Conservation (phyloP, 2,113 vertebrate species). For the Actenoides lindsayi region DNA sequence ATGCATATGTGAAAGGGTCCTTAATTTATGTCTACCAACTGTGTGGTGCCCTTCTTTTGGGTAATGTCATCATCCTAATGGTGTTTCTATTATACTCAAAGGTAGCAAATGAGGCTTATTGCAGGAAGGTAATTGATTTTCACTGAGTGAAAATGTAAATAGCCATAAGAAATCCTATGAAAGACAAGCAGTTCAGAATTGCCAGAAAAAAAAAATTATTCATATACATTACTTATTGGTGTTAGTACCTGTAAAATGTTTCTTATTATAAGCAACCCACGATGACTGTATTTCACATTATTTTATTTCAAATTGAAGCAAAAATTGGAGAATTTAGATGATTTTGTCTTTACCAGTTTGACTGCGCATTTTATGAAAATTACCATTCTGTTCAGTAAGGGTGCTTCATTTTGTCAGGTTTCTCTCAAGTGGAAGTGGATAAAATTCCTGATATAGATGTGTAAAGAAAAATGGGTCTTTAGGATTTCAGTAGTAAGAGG, state of each 20-base stretch:
- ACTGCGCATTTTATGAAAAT: slow-evolving; percentile 69
- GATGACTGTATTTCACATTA: slow-evolving; percentile 70
- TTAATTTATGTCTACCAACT: slow-evolving; percentile 95
- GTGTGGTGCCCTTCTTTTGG: slow-evolving; percentile 92
- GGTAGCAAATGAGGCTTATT: slow-evolving; percentile 98
- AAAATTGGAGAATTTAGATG: slow-evolving; percentile 70
- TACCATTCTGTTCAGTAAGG: slow-evolving; percentile 40
- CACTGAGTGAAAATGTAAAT: slow-evolving; percentile 89
- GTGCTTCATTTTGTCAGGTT: slow-evolving; percentile 61
- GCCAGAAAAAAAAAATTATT: slow-evolving; percentile 71
- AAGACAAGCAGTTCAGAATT: slow-evolving; percentile 82
- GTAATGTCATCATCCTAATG: slow-evolving; percentile 94
- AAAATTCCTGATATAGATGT: slow-evolving; percentile 30
- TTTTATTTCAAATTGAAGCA: slow-evolving; percentile 73
- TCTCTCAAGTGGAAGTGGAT: slow-evolving; percentile 61
- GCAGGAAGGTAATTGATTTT: slow-evolving; percentile 91
- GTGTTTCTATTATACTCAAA: slow-evolving; percentile 97
- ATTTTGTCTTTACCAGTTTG: slow-evolving; percentile 73
- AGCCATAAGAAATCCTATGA: slow-evolving; percentile 83
- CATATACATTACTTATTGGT: slow-evolving; percentile 73
- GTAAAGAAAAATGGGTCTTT: slow-evolving; percentile 55
- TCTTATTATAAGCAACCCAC: slow-evolving; percentile 32
- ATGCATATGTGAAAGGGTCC: slow-evolving; percentile 86
- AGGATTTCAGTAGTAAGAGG: slow-evolving; percentile 32
- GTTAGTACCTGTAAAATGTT: slow-evolving; percentile 71